Base-by-base conservation (phyloP, 2,797 vertebrate species). In the Euphonia xanthogaster region DNA sequence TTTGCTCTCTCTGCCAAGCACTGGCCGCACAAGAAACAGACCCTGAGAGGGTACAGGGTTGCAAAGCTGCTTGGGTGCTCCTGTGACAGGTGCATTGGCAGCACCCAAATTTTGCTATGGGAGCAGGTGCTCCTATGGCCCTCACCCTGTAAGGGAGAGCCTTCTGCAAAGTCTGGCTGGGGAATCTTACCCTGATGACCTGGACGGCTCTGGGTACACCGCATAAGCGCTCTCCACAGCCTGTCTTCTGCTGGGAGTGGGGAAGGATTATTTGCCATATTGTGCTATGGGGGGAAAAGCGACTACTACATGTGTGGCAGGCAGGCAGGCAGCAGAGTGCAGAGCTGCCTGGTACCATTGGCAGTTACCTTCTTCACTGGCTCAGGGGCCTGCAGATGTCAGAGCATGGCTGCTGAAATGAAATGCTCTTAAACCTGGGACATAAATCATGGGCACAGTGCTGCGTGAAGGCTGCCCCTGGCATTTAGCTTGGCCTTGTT, bases 241-340 rank as follows among this genome's bases (percentile, higher is more conserved):
- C 72, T 82, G 27, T 44, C 33, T 70, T 81, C 54, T 57, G 23
- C 77, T 94, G 53, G 66, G 44, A 50, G n/a, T 39, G 24, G 13
- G 17, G 20, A 54, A 76, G 24, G 35, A 33, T 65, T 79, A 39
- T 73, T 76, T 76, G 48, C 40, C 24, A 14, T 30, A 30, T 12
- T 65, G 62, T 47, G 37, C 45, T 72, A 12, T 45, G 1, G 3
- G 19, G 19, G 24, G 7, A 17, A 70, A 80, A 27, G 5, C 42
- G 16, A 50, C 0, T 3, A 18, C 16, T 28, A 15, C 6, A 2
- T 2, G 1, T 45, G 31, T 40, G 66, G 51, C 0, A 0, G 58
- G 63, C 78, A 0, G 58, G 63, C 78, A 54, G 42, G 71, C 2
- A 1, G 47, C 47, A 70, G 67, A 82, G 60, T 74, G 33, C 39